A percentile compares a stretch with the other conserved stretches of the same genome.
Conservation (phyloP, 2,888 invertebrate species). For the Epirrita christyi region DNA sequence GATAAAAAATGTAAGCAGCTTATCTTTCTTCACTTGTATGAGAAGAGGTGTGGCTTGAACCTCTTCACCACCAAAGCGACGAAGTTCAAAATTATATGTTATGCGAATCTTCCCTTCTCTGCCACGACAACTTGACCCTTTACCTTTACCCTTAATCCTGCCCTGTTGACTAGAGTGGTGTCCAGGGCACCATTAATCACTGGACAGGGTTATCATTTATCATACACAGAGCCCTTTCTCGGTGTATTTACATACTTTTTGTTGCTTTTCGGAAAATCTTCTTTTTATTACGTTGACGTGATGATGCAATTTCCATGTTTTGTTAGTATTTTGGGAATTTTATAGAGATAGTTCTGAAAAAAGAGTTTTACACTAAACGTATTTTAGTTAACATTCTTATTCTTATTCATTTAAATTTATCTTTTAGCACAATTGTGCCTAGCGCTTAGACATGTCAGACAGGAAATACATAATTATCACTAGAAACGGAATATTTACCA, state of each 20-base stretch:
- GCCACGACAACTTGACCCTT: too few relatives aligned
- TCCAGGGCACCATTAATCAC: conserved; percentile 51
- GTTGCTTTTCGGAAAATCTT: conserved; percentile 44
- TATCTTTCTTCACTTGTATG: too few relatives aligned
- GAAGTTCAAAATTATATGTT: too few relatives aligned
- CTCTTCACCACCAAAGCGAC: too few relatives aligned
- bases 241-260: conserved; percentile 58
- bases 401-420: background rate
- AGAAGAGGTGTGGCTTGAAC: too few relatives aligned
- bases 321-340: background rate
- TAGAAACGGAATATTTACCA: too few relatives aligned
- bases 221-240: conserved; percentile 49
- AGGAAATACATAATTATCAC: too few relatives aligned
- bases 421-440: too few relatives aligned
- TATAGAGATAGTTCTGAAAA: background rate
- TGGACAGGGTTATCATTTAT: conserved; percentile 48
- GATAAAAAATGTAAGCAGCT: too few relatives aligned
- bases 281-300: conserved; percentile 51
- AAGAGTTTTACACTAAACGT: background rate
- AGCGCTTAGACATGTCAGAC: too few relatives aligned
- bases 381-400: background rate
- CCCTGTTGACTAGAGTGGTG: conserved; percentile 26
- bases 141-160: background rate
- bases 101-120: too few relatives aligned
- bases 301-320: conserved; percentile 41